Base-by-base conservation (phyloP, 2,888 invertebrate genomes). In the Apodemia hepburni region DNA sequence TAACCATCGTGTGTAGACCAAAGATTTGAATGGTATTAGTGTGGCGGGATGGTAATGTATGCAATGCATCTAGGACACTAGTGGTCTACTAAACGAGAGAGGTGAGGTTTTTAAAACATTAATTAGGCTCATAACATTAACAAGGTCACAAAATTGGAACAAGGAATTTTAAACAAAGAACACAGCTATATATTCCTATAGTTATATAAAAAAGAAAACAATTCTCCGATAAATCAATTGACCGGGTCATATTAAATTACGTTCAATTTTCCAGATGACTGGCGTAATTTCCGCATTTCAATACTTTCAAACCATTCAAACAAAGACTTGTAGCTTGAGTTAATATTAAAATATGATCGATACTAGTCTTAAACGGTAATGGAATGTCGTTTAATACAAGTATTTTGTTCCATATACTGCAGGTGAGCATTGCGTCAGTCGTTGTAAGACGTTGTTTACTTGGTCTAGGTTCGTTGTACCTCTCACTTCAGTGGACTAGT, bases 361-460 rank as follows among this genome's bases (percentile, higher is more conserved):
- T 12, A 33, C 17, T 29, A 29, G 71, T 75, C 75, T 66, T 72
- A 72, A 78, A 78, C 71, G 78, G 79, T 69, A 65, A 70, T 73
- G 80, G 79, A 82, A 84, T 82, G 82, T 76, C 75, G 77, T 74
- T 75, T 72, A 73, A 76, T 77, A 79, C 76, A 70, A 75, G 78
- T 76, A 78, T 78, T 79, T 78, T 77, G 79, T 78, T 81, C 77
- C 79, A 77, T 75, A 77, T 78, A 71, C 73, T 76, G 75, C 78
- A 78, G 75, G 77, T 79, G 76, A 77, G 75, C 71, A 76, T 86
- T 85, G 81, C 84, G 79, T 83, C 84, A 85, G 78, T 74, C 74
- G 70, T 72, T 69, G 75, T 80, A 79, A 79, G 76, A 77, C 71
- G 71, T 70, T 68, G 62, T 68, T 69, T 68, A 66, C 65, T 65